Conservation (phyloP, 2,113 vertebrate genomes). For the Dromaius novaehollandiae region DNA sequence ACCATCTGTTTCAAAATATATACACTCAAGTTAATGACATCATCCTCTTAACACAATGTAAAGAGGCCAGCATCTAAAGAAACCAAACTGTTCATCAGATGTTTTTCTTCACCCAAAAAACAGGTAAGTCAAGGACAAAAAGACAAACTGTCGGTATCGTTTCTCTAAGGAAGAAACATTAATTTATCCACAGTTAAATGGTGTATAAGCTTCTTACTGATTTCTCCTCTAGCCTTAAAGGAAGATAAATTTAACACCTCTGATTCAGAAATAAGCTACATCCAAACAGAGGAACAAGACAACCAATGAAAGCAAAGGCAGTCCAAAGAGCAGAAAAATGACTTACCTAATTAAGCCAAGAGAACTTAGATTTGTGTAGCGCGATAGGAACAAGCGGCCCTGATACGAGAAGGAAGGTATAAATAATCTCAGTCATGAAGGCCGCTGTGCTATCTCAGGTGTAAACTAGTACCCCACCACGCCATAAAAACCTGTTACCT, state of each 20-base stretch:
- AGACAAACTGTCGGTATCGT: not conserved
- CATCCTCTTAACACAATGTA: not conserved
- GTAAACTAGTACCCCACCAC: not conserved
- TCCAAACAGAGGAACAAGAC: not conserved
- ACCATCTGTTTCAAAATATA: conserved; percentile 46
- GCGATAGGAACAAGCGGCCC: not conserved
- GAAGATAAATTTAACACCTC: conserved; percentile 35
- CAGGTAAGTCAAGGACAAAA: not conserved
- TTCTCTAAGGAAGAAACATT: not conserved
- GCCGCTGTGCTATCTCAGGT: not conserved
- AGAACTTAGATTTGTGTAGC: not conserved
- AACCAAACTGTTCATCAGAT: not conserved
- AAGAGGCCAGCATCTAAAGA: not conserved
- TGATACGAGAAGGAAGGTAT: not conserved
- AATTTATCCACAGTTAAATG: not conserved
- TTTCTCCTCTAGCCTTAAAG: not conserved
- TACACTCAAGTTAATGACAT: not conserved
- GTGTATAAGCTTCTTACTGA: not conserved
- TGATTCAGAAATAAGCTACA: conserved; percentile 5
- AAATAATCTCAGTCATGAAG: not conserved
- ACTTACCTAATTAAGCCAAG: not conserved
- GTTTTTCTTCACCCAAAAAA: not conserved
- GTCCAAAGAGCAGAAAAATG: not conserved
- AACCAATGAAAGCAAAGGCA: not conserved
- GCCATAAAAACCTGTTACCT: not conserved